Evolutionary conservation across 1,140 invertebrate species (phyloP).

Genomic region (Diabrotica undecimpunctata): DNA sequence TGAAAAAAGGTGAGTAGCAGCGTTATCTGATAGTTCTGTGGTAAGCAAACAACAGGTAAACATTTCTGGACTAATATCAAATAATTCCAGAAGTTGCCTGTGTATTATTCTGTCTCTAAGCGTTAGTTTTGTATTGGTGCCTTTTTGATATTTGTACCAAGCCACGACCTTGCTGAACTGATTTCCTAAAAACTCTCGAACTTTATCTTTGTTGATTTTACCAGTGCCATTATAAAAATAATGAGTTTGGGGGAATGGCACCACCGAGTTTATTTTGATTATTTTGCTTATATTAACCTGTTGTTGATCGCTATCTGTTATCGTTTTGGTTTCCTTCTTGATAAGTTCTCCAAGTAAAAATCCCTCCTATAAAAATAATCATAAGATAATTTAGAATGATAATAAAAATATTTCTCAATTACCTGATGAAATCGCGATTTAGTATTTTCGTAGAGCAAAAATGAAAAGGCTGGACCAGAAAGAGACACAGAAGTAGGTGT

Average conservation of each 20-base stretch:
- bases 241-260: slow-evolving; percentile 28
- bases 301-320: slow-evolving; percentile 37
- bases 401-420: slow-evolving; percentile 16
- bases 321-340: slow-evolving; percentile 30
- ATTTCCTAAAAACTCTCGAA: slow-evolving; percentile 27
- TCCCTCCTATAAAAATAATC: slow-evolving; percentile 30
- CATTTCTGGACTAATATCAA: slow-evolving; percentile 27
- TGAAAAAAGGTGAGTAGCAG: slow-evolving; percentile 35
- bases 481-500: slow-evolving; percentile 33
- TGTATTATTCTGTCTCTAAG: slow-evolving; percentile 34
- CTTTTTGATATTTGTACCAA: slow-evolving; percentile 32
- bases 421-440: slow-evolving; percentile 32
- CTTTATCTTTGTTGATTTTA: slow-evolving; percentile 30
- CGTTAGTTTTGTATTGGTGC: slow-evolving; percentile 26
- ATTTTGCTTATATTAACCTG: slow-evolving; percentile 31
- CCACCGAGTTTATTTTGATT: slow-evolving; percentile 35
- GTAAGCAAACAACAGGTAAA: slow-evolving; percentile 39
- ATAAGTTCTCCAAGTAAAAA: slow-evolving; percentile 37
- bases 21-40: slow-evolving; percentile 28
- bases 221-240: slow-evolving; percentile 30
- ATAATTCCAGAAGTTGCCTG: slow-evolving; percentile 30
- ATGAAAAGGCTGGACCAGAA: slow-evolving; percentile 35
- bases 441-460: slow-evolving; percentile 33
- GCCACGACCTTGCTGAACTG: slow-evolving; percentile 31
- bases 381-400: slow-evolving; percentile 14